Evolutionary conservation across 2,113 vertebrate species (phyloP), one percentile per base, ranked within the genome.

Genomic region (Hypocryptadius cinnamomeus): DNA sequence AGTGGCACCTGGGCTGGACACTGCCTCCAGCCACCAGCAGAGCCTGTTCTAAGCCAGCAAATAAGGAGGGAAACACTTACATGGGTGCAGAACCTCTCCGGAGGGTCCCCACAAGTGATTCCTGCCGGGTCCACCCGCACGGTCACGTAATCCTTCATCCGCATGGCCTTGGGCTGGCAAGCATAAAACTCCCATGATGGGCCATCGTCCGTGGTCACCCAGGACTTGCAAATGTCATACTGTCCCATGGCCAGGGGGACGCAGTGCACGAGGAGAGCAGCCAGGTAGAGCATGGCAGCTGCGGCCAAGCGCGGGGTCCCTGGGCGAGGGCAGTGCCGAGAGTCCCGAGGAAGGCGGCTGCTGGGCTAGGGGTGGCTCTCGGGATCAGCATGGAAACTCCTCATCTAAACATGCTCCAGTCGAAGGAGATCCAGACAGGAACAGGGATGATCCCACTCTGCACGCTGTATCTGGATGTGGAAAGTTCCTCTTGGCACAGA

Each of bases 221-320:
- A 99, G 96, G 99, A 99, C 96, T 99, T 99, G 98, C 99, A 99
- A 98, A 98, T 98, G 95, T 99, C 99, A 91, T 99, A 99, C 97
- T 99, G 98, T 96, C 98, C 98, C 96, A 97, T 95, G 76, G 98
- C 98, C 97, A 98, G 97, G 65, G 98, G 97, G 92, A 98, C 94
- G 92, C 97, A 98, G 96, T 97, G 98, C 97, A 99, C 95, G 87
- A 99, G 92, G 92, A 99, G 96, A 19, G 97, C 92, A 61, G 97
- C 91, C 97, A 98, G 97, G 89, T 76, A 96, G 96, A 98, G 98
- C 99, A 99, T 99, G 98, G 98, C 98, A 97, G 96, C 85, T 74
- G 89, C 5, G 53, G 84, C 97, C 96, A 72, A 45, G 93, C 10
- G 63, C 35, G 73, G 85, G 91, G 13, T 44, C 92, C 96, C 94